These are phyloP conservation scores for Epinephelus lanceolatus DNA, from an alignment of 2,113 vertebrate genomes.

Conservation along the genomic window DNA sequence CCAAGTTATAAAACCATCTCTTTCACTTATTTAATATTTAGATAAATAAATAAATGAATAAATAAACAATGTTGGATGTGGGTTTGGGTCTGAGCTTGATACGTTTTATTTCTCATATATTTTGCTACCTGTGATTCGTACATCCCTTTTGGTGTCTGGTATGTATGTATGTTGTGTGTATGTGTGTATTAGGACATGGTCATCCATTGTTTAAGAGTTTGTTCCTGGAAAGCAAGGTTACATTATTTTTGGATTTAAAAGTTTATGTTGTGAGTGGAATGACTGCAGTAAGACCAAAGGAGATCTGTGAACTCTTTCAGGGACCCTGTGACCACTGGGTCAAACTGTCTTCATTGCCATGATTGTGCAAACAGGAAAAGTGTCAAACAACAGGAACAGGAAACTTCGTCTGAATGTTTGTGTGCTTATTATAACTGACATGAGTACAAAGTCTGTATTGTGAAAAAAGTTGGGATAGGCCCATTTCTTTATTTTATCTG, in stretches of 20 bases:
- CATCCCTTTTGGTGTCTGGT: not conserved
- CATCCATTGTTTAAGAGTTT: too few relatives aligned
- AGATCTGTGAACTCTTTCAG: not conserved
- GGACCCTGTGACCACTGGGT: not conserved
- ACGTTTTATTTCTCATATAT: not conserved
- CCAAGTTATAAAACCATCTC: not conserved
- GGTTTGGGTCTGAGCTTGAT: too few relatives aligned
- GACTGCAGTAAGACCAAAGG: not conserved
- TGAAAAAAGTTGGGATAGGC: not conserved
- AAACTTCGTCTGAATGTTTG: conserved; percentile 10
- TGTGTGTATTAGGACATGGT: too few relatives aligned
- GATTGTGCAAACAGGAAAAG: conserved; percentile 21
- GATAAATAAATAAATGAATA: not conserved
- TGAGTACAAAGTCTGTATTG: not conserved
- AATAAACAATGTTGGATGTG: not conserved
- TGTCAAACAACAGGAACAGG: not conserved
- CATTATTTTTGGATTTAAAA: not conserved
- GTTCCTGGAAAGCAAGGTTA: too few relatives aligned
- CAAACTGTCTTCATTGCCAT: not conserved
- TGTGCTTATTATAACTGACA: not conserved
- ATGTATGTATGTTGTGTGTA: too few relatives aligned
- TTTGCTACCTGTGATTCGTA: not conserved
- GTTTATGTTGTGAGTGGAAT: not conserved
- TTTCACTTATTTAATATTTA: not conserved
- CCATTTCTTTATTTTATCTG: not conserved